Evolutionary conservation across 2,888 invertebrate species (phyloP), one percentile per base, ranked within the genome.

Genomic region (Amitus sp.): DNA sequence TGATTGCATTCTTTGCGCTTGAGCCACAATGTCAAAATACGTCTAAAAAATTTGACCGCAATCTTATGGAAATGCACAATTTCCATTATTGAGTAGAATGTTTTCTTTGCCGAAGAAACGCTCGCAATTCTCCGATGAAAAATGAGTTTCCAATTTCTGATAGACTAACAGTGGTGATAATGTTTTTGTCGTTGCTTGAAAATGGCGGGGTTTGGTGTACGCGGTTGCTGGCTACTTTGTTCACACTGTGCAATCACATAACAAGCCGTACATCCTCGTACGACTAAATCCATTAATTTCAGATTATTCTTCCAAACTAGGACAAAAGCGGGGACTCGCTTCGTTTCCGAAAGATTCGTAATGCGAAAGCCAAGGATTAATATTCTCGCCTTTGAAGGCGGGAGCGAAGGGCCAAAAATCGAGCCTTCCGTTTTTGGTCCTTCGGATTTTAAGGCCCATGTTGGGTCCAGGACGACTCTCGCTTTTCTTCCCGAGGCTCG

Each of bases 141-240:
- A 40, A 42, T 18, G 12, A n/a, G 18, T 13, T 27, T 20, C 6
- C 27, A 39, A 39, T 56, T 72, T 66, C 66, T 69, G n/a, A n/a
- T n/a, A n/a, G n/a, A 76, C 76, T 78, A 76, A 75, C 74, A 76
- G 69, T 73, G 74, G 73, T 74, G 73, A 73, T 75, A 74, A 72
- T 73, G 75, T 72, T n/a, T n/a, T 72, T 63, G 70, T 50, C 50
- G 55, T 65, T 73, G 69, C 72, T 73, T 73, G 68, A 69, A 71
- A 71, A 72, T 70, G 70, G 75, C 75, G 77, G 76, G 79, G 80
- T 81, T 82, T 82, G 81, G 81, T 81, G 80, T 79, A 78, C 78
- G 78, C 81, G 81, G 80, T 80, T 79, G 75, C 75, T 76, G 81
- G 81, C 71, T 80, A 81, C 81, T 79, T 81, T 81, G 78, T 75